Evolutionary conservation across 2,113 vertebrate species (phyloP).

Genomic region (Seriola aureovittata): DNA sequence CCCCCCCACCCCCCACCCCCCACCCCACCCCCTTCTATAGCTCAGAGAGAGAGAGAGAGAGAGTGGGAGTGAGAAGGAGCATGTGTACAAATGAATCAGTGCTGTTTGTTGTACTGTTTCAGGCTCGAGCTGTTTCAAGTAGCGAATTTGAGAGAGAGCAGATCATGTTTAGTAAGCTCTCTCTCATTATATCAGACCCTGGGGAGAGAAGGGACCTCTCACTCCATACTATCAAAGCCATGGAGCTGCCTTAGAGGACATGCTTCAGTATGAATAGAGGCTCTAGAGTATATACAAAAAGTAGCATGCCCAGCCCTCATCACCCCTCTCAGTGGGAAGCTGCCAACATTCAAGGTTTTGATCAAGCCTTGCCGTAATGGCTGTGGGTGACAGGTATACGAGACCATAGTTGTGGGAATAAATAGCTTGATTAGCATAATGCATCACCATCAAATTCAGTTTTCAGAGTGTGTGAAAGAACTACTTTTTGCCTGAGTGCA

Average conservation of each 20-base stretch:
- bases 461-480: conserved; percentile 45
- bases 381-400: conserved; percentile 79
- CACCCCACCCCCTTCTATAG: background rate
- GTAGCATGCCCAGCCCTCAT: conserved; percentile 77
- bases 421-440: conserved; percentile 81
- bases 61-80: conserved; percentile 33
- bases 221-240: conserved; percentile 81
- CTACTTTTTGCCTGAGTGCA: conserved; percentile 50
- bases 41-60: conserved; percentile 22
- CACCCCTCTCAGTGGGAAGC: conserved; percentile 72
- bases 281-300: conserved; percentile 74
- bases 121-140: conserved; percentile 70
- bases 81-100: conserved; percentile 70
- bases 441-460: conserved; percentile 74
- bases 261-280: conserved; percentile 74
- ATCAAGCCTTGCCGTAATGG: conserved; percentile 75
- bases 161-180: conserved; percentile 81
- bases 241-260: conserved; percentile 76
- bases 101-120: conserved; percentile 76
- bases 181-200: conserved; percentile 83
- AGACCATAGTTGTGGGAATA: conserved; percentile 69
- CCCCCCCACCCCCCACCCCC: background rate
- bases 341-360: conserved; percentile 79
- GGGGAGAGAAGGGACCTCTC: conserved; percentile 77
- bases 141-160: conserved; percentile 73